Evolutionary conservation across 2,888 invertebrate genomes (phyloP), one percentile per base, ranked within the genome.

Genomic region (Polyommatus iphigenia): DNA sequence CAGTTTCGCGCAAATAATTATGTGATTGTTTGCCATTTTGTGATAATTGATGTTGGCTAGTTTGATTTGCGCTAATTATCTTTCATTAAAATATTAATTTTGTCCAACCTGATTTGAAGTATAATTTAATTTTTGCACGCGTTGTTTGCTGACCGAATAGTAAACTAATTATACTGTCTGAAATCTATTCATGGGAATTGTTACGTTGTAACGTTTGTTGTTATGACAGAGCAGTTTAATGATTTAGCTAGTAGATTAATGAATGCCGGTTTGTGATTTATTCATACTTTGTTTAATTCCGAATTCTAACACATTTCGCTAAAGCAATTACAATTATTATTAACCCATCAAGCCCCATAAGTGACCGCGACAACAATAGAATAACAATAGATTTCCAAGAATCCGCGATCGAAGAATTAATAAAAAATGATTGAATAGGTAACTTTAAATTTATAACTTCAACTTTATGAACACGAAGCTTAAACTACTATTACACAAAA

Each of bases 31-130:
- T 92, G 91, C 89, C 89, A 90, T 92, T 93, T 91, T 88, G 90
- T 84, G 87, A 90, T 91, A 91, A 91, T 93, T 92, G 89, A 92
- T 91, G 91, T 90, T 85, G 86, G 85, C 85, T 87, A 90, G 91
- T 92, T 92, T 92, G 92, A 92, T 92, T 92, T 91, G 88, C 85
- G 85, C 91, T 91, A 92, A 93, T 93, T 92, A 92, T 89, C 88
- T 88, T 90, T 86, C 86, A 88, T 89, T 88, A 88, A 89, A 88
- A 91, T 87, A 89, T 87, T 85, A 87, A 90, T 88, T 85, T 84
- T 80, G 80, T 85, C 80, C 83, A 81, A 82, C 82, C 78, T 76
- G 78, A 77, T 73, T 71, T 76, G 77, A 72, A 80, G 54, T 54
- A 77, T 83, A 81, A 82, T 84, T 82, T 79, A 79, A 82, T 82